Percentiles rank a stretch among this genome's conserved stretches.
phyloP scores from a whole-genome alignment of 2,888 invertebrate species.

The Amblyjoppa fuscipennis region DNA sequence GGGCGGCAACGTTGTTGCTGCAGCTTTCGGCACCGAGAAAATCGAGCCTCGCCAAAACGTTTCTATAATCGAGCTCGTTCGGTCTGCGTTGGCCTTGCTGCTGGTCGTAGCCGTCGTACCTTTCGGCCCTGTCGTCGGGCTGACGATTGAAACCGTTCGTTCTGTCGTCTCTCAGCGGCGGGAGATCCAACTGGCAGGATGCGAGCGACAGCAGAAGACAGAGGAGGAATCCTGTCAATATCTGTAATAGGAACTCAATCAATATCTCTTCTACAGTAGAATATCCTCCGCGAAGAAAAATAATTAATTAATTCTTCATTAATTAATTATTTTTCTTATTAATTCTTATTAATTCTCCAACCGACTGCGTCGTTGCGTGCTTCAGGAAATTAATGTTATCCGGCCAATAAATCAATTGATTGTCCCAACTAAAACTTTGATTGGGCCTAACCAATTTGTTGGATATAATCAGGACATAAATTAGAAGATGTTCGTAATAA shows the following conservation, averaged over 20 bases:
- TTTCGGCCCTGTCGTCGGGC: conserved; percentile 46
- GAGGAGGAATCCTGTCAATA: conserved; percentile 69
- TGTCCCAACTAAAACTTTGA: too few relatives aligned
- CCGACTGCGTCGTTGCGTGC: too few relatives aligned
- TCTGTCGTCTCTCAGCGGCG: conserved; percentile 77
- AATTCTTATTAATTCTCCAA: background rate
- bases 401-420: too few relatives aligned
- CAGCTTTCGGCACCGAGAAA: conserved; percentile 92
- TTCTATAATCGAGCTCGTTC: conserved; percentile 76
- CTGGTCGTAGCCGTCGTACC: conserved; percentile 60
- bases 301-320: background rate
- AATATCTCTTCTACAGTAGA: background rate
- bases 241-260: conserved; percentile 65
- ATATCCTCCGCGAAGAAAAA: background rate
- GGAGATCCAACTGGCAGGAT: conserved; percentile 80
- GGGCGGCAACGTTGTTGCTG: conserved; percentile 94
- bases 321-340: too few relatives aligned
- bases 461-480: background rate
- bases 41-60: conserved; percentile 89
- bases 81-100: conserved; percentile 61
- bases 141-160: conserved; percentile 66
- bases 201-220: conserved; percentile 69
- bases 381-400: too few relatives aligned
- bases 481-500: too few relatives aligned
- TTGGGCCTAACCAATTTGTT: background rate